A percentile compares a stretch with the other conserved stretches of the same genome.
Evolutionary conservation across 2,888 invertebrate genomes (phyloP).

Genomic region (Nymphalis c-album): DNA sequence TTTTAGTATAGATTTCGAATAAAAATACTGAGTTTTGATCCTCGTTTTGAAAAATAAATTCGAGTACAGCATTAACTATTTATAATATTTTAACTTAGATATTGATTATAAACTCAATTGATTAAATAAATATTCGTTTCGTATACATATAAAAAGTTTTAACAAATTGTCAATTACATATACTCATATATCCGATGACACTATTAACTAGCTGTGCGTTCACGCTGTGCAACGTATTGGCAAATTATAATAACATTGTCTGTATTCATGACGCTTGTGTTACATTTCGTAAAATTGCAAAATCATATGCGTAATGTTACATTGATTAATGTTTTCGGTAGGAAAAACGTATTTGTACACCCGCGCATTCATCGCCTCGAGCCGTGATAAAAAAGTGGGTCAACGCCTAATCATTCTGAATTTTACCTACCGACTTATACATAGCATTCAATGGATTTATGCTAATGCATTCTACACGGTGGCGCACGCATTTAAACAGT

Average conservation of each 20-base stretch:
- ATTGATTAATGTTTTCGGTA: constrained; percentile 23
- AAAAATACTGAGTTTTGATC: no score
- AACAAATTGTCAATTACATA: background rate
- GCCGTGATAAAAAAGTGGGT: constrained; percentile 69
- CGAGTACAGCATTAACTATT: no score
- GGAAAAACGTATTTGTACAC: constrained; percentile 35
- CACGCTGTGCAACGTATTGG: background rate
- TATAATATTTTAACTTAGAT: no score
- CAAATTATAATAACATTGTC: background rate
- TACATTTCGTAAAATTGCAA: background rate
- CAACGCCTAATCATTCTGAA: constrained; percentile 69
- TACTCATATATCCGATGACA: background rate
- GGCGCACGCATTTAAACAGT: constrained; percentile 40
- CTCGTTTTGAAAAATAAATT: no score
- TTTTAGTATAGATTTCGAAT: no score
- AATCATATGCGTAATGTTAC: background rate
- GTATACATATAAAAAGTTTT: no score
- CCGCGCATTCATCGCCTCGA: constrained; percentile 54
- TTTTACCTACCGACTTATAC: constrained; percentile 62
- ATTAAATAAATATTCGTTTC: no score
- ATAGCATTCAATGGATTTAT: constrained; percentile 64
- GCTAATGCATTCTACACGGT: constrained; percentile 48
- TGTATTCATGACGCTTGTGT: background rate
- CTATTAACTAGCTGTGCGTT: no score
- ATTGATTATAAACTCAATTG: no score